Evolutionary conservation across 2,113 vertebrate species (phyloP), one percentile per base, ranked within the genome.

Genomic region (Entomyzon cyanotis): DNA sequence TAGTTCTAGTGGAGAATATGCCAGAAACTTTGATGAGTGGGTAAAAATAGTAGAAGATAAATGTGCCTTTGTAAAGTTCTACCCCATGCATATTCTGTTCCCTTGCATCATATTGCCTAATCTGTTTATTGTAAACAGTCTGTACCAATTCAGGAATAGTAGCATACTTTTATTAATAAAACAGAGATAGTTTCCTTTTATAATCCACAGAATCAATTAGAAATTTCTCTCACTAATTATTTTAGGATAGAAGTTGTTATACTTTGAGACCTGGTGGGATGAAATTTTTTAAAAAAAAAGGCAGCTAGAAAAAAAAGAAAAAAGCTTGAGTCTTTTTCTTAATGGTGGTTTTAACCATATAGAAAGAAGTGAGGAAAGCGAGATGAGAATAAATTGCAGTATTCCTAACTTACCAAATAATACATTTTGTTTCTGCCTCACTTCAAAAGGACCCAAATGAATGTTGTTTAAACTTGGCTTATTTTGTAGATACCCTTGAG

Each of bases 381-480:
- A 82, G 39, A 82, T 35, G 42, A 83, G 20, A 84, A 47, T 74
- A 70, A 84, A 81, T 81, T 44, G 30, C 59, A 44, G 46, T 85
- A 47, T 77, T 89, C 31, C 8, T n/a, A 56, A 78, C 33, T 37
- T 88, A 74, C 7, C 27, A 18, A 75, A n/a, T 74, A 90, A 71
- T 92, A 37, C 25, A 37, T 94, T 89, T 93, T 86, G n/a, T 89
- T 84, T 86, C 88, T 74, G 35, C 78, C 67, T 91, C 77, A 25
- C 80, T 94, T 87, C 41, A 87, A 67, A 95, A 77, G 77, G 69
- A 82, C 65, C 78, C 63, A 84, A 87, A 94, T 91, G 47, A 89
- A 79, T 58, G 64, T 92, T 93, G 91, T 91, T 95, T 90, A 88
- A 86, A 90, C 53, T 92, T 95, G 53, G 76, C 76, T 94, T 90